A percentile compares a stretch with the other conserved stretches of the same genome.
Evolutionary conservation across 2,888 invertebrate species (phyloP).

Genomic region (Perithous albicinctus): DNA sequence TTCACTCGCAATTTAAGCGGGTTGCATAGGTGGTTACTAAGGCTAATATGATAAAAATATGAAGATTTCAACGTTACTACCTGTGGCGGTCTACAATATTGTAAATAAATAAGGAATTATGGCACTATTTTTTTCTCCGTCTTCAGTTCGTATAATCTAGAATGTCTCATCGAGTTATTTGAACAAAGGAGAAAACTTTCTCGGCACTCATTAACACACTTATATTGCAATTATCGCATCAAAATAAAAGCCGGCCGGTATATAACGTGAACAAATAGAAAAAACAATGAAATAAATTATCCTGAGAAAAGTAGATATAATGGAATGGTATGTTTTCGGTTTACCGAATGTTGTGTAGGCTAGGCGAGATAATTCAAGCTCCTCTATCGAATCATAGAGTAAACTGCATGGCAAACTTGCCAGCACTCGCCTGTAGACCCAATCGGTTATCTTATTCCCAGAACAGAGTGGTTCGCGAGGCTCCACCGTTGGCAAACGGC

Average conservation of each 20-base stretch:
- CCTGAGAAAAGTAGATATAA: background rate
- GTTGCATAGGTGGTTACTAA: background rate
- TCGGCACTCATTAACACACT: background rate
- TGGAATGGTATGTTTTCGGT: background rate
- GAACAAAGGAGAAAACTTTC: background rate
- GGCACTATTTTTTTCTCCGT: background rate
- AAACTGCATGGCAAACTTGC: constrained; percentile 32
- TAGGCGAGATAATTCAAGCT: constrained; percentile 3
- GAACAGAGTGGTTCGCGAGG: background rate
- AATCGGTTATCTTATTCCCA: constrained; percentile 32
- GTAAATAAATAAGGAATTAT: too few species aligned
- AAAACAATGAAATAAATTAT: background rate
- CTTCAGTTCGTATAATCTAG: too few species aligned
- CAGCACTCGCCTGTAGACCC: background rate
- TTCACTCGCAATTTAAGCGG: background rate
- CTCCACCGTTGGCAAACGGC: constrained; percentile 13
- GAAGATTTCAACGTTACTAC: background rate
- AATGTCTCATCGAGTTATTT: background rate
- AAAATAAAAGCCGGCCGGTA: background rate
- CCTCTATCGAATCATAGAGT: constrained; percentile 17
- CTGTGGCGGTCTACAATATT: background rate
- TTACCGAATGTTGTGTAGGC: background rate
- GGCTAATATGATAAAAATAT: background rate
- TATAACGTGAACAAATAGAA: background rate
- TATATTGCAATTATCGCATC: background rate